Conservation (phyloP, 2,888 invertebrate genomes). For the Diplazon laetatorius region DNA sequence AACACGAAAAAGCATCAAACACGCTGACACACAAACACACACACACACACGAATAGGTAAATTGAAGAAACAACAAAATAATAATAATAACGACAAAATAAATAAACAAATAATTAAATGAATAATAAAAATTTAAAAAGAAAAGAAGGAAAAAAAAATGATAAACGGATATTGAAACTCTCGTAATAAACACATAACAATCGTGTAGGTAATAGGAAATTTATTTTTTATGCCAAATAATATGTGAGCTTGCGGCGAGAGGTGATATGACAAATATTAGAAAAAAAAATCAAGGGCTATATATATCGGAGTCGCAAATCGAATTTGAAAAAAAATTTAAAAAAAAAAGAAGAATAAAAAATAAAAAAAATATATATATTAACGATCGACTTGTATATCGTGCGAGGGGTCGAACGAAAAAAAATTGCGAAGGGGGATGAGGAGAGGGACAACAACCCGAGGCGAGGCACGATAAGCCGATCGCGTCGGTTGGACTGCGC, state of each 20-base stretch:
- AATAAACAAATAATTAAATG: conserved; percentile 1
- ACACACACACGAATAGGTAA: background rate
- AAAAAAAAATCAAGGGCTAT: no score
- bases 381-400: conserved; percentile 61
- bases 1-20: conserved; percentile 55
- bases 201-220: conserved; percentile 77
- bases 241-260: conserved; percentile 71
- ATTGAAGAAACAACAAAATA: background rate
- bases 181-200: conserved; percentile 52
- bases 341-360: no score
- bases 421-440: background rate
- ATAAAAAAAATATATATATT: conserved; percentile 52
- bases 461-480: conserved; percentile 18
- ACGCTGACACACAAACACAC: conserved; percentile 58
- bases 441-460: background rate
- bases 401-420: conserved; percentile 11
- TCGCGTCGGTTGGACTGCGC: conserved; percentile 35
- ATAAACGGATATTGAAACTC: conserved; percentile 43
- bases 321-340: no score
- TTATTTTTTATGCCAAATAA: conserved; percentile 81
- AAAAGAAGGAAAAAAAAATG: background rate
- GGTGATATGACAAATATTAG: conserved; percentile 74
- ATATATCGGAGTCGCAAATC: conserved; percentile 64
- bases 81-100: background rate
- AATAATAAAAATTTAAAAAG: background rate